Evolutionary conservation across 2,888 invertebrate genomes (phyloP), one percentile per base, ranked within the genome.

Genomic region (Drosophila prostipennis): DNA sequence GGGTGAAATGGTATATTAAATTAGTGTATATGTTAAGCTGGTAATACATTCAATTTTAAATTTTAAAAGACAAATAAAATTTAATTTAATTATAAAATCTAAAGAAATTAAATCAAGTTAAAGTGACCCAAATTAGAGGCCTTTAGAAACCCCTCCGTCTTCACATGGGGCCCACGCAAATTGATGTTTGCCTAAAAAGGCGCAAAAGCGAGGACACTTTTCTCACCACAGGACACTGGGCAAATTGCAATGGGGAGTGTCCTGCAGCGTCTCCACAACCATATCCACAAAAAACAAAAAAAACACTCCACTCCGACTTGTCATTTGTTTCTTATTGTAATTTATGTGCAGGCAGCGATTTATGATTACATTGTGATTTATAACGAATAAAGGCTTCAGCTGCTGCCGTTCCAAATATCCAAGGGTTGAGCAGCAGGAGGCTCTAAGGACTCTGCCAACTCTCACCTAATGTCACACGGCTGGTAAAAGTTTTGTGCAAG

Each of bases 321-420:
- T 71, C 70, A 71, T 71, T 71, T 71, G 61, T 61, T 69, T 60
- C 78, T 84, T 83, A 80, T 82, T 80, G 74, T 83, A 82, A 83
- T 83, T 83, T 83, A 79, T 79, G 77, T 61, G 72, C 52, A 71
- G 59, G 65, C 68, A 67, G 57, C 75, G 65, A 68, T 78, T 77
- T 77, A 81, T 81, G 80, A 81, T 81, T 79, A 80, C 80, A 49
- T 51, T 81, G 69, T 80, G 81, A 80, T 80, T 80, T 80, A 80
- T 80, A 75, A 63, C 53, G 45, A 51, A 55, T 36, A 65, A 71
- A 69, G 69, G 70, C 61, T 71, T 71, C 61, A 61, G 64, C 64
- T 65, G 64, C 63, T 63, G 58, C 61, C 58, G 48, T 11, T 11
- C 61, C 58, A 49, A 63, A 58, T 42, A 58, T 63, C 48, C 61